These are phyloP conservation scores for Alaudala cheleensis DNA, from an alignment of 2,113 vertebrate species.

Conservation along the genomic window DNA sequence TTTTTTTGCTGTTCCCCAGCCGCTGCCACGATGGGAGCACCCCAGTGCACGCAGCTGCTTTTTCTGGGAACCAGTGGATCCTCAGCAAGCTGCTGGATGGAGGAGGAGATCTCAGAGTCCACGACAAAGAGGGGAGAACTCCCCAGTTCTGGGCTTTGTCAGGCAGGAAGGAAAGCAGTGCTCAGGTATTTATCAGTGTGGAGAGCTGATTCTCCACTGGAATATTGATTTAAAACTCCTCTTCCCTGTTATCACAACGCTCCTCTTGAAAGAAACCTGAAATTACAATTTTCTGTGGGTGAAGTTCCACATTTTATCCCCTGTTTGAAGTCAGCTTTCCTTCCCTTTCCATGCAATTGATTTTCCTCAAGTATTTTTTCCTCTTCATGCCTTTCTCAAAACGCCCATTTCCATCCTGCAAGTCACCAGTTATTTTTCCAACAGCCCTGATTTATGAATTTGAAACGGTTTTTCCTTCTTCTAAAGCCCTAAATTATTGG, in stretches of 20 bases:
- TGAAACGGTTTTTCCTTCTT: background rate
- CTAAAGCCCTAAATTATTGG: background rate
- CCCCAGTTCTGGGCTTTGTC: conserved; percentile 79
- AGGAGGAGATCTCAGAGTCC: conserved; percentile 84
- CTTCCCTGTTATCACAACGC: background rate
- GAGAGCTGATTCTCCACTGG: background rate
- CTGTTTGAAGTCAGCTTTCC: background rate
- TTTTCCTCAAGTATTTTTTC: background rate
- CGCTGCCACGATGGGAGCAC: conserved; percentile 85
- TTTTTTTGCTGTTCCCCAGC: conserved; percentile 40
- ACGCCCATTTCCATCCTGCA: background rate
- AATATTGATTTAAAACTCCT: background rate
- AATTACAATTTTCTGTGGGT: background rate
- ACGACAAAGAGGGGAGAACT: conserved; percentile 75
- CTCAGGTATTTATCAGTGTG: conserved; percentile 61
- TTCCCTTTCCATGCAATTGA: background rate
- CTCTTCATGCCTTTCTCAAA: background rate
- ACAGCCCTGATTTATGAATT: background rate
- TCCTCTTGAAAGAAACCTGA: background rate
- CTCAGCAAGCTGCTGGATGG: conserved; percentile 82
- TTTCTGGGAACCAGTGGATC: conserved; percentile 82
- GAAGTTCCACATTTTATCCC: background rate
- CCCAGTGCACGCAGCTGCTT: conserved; percentile 85
- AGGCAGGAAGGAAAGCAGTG: conserved; percentile 72
- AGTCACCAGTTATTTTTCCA: background rate